Percentiles rank a stretch among this genome's conserved stretches.
Conservation (phyloP, 2,797 vertebrate species). For the Etheostoma nigrum region DNA sequence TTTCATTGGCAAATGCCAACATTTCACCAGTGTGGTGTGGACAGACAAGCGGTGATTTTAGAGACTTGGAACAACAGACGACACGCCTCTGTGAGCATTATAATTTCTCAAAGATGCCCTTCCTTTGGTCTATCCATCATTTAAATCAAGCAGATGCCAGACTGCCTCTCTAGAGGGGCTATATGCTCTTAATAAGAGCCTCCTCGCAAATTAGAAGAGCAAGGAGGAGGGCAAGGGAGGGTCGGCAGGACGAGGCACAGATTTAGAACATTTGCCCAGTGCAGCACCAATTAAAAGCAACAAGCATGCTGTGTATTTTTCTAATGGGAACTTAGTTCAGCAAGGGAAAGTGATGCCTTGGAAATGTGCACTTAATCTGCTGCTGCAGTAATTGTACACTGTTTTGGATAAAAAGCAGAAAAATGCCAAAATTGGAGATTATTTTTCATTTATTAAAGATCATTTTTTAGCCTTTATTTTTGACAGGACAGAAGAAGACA, state of each 20-base stretch:
- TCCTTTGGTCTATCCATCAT: constrained; percentile 16
- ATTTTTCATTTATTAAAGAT: too few species aligned
- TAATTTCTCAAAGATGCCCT: too few species aligned
- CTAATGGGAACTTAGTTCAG: constrained; percentile 9
- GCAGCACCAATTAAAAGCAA: constrained; percentile 52
- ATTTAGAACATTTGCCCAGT: constrained; percentile 24
- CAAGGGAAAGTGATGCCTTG: too few species aligned
- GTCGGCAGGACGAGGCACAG: constrained; percentile 6
- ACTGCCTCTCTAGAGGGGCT: constrained; percentile 38
- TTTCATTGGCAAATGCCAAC: constrained; percentile 43
- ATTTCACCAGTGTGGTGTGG: constrained; percentile 11
- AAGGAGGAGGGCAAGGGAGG: constrained; percentile 23
- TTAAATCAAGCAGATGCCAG: constrained; percentile 62
- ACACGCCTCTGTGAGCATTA: too few species aligned
- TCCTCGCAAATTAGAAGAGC: constrained; percentile 58
- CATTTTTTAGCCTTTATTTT: too few species aligned
- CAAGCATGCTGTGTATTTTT: constrained; percentile 31
- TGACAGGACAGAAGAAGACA: too few species aligned
- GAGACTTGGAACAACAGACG: too few species aligned
- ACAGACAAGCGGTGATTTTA: too few species aligned
- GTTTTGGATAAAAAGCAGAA: too few species aligned
- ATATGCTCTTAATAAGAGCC: constrained; percentile 63
- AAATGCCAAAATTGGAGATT: too few species aligned
- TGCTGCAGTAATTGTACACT: too few species aligned
- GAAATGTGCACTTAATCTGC: too few species aligned